Percentiles rank a stretch among this genome's conserved stretches.
Conservation (phyloP, 2,113 vertebrate species). For the Chascanopsetta lugubris region DNA sequence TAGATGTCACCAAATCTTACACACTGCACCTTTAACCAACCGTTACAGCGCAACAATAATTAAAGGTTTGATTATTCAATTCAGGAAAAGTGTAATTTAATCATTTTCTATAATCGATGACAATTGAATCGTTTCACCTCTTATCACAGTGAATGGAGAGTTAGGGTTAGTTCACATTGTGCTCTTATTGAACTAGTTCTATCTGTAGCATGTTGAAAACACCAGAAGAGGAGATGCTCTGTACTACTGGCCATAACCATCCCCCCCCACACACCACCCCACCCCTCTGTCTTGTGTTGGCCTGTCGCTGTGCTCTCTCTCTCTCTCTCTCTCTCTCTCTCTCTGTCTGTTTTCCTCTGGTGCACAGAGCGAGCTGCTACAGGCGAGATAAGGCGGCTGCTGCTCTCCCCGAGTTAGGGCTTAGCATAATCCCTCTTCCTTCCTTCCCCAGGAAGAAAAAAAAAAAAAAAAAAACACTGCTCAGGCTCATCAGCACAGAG, state of each 20-base stretch:
- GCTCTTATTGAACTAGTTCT: too few relatives aligned
- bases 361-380: constrained; percentile 82
- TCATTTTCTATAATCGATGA: too few relatives aligned
- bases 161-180: too few relatives aligned
- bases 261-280: constrained; percentile 53
- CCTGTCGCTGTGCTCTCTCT: constrained; percentile 70
- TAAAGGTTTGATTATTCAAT: too few relatives aligned
- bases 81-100: too few relatives aligned
- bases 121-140: too few relatives aligned
- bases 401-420: constrained; percentile 78
- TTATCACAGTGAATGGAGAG: constrained; percentile 5
- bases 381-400: constrained; percentile 83
- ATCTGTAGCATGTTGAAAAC: constrained; percentile 7
- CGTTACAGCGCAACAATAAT: too few relatives aligned
- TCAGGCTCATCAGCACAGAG: constrained; percentile 77
- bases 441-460: constrained; percentile 77
- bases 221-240: constrained; percentile 52
- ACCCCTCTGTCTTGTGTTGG: constrained; percentile 46
- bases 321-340: constrained; percentile 78
- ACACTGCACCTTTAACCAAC: too few relatives aligned
- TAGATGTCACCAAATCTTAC: too few relatives aligned
- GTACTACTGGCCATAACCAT: constrained; percentile 62
- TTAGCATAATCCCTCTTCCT: constrained; percentile 84
- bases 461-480: constrained; percentile 73
- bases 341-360: constrained; percentile 78